These are phyloP conservation scores for Petrocephalus schoutedeni DNA, from an alignment of 2,797 vertebrate species.

Conservation along the genomic window DNA sequence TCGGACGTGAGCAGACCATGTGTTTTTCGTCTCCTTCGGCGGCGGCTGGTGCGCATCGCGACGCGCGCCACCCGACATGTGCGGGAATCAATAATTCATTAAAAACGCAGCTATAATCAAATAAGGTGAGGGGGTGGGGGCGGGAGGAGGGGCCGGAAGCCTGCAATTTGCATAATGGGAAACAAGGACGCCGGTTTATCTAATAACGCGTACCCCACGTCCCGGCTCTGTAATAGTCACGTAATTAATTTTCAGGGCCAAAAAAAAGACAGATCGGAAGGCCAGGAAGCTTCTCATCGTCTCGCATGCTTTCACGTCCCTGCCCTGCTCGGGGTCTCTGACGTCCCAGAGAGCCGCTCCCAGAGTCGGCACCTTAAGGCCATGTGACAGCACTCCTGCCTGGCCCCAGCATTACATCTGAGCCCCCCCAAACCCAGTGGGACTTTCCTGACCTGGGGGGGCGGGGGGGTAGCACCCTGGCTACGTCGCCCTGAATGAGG, in stretches of 20 bases:
- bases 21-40: not conserved
- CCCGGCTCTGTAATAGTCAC: conserved; percentile 13
- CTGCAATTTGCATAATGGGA: conserved; percentile 23
- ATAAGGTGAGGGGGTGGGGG: not conserved
- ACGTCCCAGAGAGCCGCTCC: not conserved
- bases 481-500: not conserved
- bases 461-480: not conserved
- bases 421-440: not conserved
- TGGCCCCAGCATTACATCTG: not conserved
- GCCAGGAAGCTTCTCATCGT: not conserved
- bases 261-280: not conserved
- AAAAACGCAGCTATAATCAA: conserved; percentile 20
- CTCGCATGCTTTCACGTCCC: not conserved
- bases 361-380: not conserved
- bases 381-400: not conserved
- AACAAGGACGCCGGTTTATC: conserved; percentile 21
- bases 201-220: conserved; percentile 12
- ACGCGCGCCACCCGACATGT: not conserved
- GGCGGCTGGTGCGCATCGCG: not conserved
- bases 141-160: not conserved
- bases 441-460: not conserved
- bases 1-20: not conserved
- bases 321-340: not conserved
- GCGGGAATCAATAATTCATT: conserved; percentile 21
- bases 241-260: conserved; percentile 17